Percentiles rank a stretch among this genome's conserved stretches.
Conservation (phyloP, 2,888 invertebrate species). For the Perizoma affinitatum region DNA sequence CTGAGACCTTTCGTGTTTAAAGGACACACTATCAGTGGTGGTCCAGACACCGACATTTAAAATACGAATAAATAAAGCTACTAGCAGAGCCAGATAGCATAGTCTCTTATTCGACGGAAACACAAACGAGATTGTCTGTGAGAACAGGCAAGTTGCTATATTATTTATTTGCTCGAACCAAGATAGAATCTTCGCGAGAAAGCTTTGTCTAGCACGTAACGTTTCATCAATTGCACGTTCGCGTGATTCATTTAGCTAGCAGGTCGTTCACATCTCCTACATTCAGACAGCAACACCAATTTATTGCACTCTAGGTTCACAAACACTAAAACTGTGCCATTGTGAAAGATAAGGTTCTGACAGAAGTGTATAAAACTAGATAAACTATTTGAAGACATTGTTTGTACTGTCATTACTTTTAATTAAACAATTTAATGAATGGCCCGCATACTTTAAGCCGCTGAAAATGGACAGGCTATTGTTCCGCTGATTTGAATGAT, state of each 20-base stretch:
- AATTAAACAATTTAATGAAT: slow-evolving; percentile 10
- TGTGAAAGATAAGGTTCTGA: slow-evolving; percentile 20
- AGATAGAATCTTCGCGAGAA: slow-evolving; percentile 13
- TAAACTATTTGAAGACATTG: slow-evolving; percentile 10
- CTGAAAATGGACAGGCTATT: slow-evolving; percentile 1
- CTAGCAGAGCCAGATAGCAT: no score
- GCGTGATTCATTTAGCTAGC: slow-evolving; percentile 22
- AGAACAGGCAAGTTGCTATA: no score
- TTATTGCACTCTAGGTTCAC: slow-evolving; percentile 11
- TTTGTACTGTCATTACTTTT: slow-evolving; percentile 18
- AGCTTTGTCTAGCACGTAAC: slow-evolving; percentile 22
- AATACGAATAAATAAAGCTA: no score
- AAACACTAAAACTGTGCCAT: slow-evolving; percentile 24
- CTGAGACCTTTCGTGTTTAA: no score
- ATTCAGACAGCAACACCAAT: slow-evolving; percentile 12
- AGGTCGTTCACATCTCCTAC: slow-evolving; percentile 26
- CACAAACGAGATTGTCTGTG: no score
- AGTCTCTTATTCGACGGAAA: no score
- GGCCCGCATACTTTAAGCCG: background rate
- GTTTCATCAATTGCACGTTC: slow-evolving; percentile 18
- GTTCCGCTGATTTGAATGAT: slow-evolving; percentile 3
- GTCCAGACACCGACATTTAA: no score
- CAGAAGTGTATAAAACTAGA: slow-evolving; percentile 19
- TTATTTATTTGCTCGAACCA: slow-evolving; percentile 6
- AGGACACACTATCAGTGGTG: no score